Base-by-base conservation (phyloP, 37 sponge, comb jelly and placozoan genomes). In the Dysidea cf. avara region DNA sequence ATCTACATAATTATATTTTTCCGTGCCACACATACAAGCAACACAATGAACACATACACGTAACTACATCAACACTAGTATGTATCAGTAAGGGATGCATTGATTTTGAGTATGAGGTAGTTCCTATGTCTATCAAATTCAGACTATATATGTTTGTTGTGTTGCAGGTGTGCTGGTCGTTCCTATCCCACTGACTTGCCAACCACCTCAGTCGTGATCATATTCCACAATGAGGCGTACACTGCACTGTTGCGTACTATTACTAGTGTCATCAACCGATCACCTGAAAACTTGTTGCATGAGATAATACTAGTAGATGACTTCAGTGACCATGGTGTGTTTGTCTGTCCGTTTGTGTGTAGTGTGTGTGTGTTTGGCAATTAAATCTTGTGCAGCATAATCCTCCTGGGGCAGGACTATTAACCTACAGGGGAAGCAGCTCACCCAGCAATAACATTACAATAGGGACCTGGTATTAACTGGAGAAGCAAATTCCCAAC, bases 231-330 rank as follows among this genome's bases (percentile, higher is more conserved):
- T 39, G 96, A 95, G 46, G 96, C 92, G 9, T 81, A 64, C 56
- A 78, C 96, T 24, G 84, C 81, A 26, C 92, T 97, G 4, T 69
- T 97, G 28, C 79, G 99, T 1, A 94, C 99, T 35, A 86, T 97
- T 39, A 76, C 86, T 60, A 88, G 87, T 43, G 92, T 97, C 21
- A 31, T 97, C 18, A 81, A 94, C 49, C 53, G 94, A 0, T 79
- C 91, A 0, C 99, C 99, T 50, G 65, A 89, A 30, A 35, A 88
- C 39, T 66, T 97, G 3, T 75, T 97, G 0, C 81, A 86, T 33
- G 99, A 97, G 76, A 88, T 97, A 51, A 75, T 97, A 43, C 83
- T 97, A 7, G 93, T 94, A 17, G 99, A 97, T 48, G 99, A 97
- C 71, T 82, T 79, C 74, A 97, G 99, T 72, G 88, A 92, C 26